A percentile compares a stretch with the other conserved stretches of the same genome.
These are phyloP conservation scores for Amphiprion ocellaris DNA, from an alignment of 2,113 vertebrate species.

Conservation along the genomic window DNA sequence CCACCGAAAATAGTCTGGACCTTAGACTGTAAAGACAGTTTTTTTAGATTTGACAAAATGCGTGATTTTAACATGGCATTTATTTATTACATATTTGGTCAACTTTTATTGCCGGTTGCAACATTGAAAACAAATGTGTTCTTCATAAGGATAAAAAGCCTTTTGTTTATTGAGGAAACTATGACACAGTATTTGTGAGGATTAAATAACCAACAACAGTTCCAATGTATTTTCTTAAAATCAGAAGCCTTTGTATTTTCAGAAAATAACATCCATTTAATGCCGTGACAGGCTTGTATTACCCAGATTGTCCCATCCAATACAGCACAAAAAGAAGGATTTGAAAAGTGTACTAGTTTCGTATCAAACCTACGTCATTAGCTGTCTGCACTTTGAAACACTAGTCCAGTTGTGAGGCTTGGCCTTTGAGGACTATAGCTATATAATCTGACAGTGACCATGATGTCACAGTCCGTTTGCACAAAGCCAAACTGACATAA, in stretches of 20 bases:
- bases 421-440: slow-evolving; percentile 22
- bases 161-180: slow-evolving; percentile 66
- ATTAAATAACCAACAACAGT: slow-evolving; percentile 17
- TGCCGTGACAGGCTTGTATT: neutral
- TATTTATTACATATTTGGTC: slow-evolving; percentile 67
- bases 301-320: neutral
- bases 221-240: neutral
- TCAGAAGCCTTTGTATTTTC: neutral
- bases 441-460: slow-evolving; percentile 14
- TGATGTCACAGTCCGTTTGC: slow-evolving; percentile 42
- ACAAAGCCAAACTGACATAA: slow-evolving; percentile 38
- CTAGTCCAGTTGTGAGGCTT: slow-evolving; percentile 10
- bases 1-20: slow-evolving; percentile 65
- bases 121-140: slow-evolving; percentile 71
- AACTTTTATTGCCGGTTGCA: slow-evolving; percentile 50
- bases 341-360: slow-evolving; percentile 10
- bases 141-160: slow-evolving; percentile 59
- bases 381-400: slow-evolving; percentile 39
- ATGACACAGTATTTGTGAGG: slow-evolving; percentile 45
- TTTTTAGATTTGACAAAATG: slow-evolving; percentile 49
- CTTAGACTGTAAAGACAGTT: slow-evolving; percentile 66
- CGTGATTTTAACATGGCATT: slow-evolving; percentile 58
- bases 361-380: slow-evolving; percentile 27
- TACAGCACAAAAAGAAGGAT: neutral
- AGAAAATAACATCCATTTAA: neutral